phyloP scores from a whole-genome alignment of 2,113 vertebrate species.

The Rhinoptilus africanus region DNA sequence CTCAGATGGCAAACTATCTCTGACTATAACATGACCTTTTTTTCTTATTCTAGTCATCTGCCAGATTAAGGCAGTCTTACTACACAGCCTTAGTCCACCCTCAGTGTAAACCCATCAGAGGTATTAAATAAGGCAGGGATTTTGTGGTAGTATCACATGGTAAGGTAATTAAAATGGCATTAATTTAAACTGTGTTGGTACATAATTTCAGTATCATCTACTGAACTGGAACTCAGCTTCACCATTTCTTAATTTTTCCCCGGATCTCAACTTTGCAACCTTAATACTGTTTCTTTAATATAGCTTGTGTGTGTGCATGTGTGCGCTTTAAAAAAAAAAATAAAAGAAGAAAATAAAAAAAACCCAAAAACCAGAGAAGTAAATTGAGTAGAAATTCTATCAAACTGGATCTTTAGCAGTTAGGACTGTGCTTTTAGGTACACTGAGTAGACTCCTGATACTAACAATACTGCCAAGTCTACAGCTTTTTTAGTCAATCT shows the following conservation, averaged over 20 bases:
- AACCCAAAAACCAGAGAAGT: not conserved
- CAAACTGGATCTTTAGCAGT: not conserved
- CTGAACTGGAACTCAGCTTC: not conserved
- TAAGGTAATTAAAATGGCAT: not conserved
- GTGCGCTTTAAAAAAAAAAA: not conserved
- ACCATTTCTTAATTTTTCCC: not conserved
- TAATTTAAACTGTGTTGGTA: not conserved
- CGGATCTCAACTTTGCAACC: not conserved
- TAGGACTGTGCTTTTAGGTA: not conserved
- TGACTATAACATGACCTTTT: not conserved
- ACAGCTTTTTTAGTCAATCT: not conserved
- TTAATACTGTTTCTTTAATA: not conserved
- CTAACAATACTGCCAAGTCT: not conserved
- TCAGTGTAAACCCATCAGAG: not conserved
- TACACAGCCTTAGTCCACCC: not conserved
- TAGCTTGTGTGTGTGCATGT: fast-evolving
- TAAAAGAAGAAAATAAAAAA: fast-evolving
- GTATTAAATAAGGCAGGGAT: not conserved
- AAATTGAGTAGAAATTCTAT: not conserved
- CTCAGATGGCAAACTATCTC: not conserved
- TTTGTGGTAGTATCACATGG: not conserved
- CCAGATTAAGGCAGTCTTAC: not conserved
- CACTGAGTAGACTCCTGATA: not conserved
- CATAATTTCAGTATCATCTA: not conserved
- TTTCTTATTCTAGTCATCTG: not conserved